Percentiles rank a stretch among this genome's conserved stretches.
Evolutionary conservation across 2,888 invertebrate genomes (phyloP).

Genomic region (Anticlea derivata): DNA sequence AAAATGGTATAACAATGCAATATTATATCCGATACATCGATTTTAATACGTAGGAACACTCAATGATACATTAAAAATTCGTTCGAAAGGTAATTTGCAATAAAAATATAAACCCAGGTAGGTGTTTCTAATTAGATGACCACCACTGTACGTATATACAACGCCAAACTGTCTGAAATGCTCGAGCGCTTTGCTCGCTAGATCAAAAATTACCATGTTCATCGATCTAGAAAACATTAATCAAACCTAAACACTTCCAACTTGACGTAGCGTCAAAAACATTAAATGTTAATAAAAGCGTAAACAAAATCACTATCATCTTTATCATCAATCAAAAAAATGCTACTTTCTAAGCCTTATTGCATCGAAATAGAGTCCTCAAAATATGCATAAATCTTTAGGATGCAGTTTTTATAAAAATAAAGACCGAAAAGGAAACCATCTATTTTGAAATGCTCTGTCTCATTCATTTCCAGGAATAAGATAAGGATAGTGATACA

Average conservation of each 20-base stretch:
- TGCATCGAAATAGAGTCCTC: neutral
- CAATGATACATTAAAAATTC: too few relatives aligned
- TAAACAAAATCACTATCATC: slow-evolving; percentile 33
- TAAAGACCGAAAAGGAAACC: slow-evolving; percentile 53
- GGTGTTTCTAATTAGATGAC: too few relatives aligned
- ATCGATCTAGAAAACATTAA: slow-evolving; percentile 15
- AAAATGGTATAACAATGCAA: too few relatives aligned
- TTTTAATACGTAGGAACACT: too few relatives aligned
- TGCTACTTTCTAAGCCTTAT: slow-evolving; percentile 14
- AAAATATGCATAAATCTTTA: neutral
- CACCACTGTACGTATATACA: too few relatives aligned
- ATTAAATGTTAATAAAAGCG: slow-evolving; percentile 33
- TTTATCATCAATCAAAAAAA: slow-evolving; percentile 11
- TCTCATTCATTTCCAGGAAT: slow-evolving; percentile 40
- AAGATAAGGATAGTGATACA: slow-evolving; percentile 50
- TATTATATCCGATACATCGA: too few relatives aligned
- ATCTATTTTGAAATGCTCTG: slow-evolving; percentile 44
- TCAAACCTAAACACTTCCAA: slow-evolving; percentile 21
- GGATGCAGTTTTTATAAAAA: slow-evolving; percentile 18
- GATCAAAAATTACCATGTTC: neutral
- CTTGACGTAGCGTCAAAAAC: slow-evolving; percentile 31
- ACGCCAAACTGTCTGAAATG: too few relatives aligned
- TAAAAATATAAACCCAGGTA: too few relatives aligned
- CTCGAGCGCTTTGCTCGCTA: too few relatives aligned
- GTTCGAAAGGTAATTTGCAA: too few relatives aligned